Percentiles rank a stretch among this genome's conserved stretches.
Evolutionary conservation across 1,140 invertebrate species (phyloP).

Genomic region (Neelides sp.): DNA sequence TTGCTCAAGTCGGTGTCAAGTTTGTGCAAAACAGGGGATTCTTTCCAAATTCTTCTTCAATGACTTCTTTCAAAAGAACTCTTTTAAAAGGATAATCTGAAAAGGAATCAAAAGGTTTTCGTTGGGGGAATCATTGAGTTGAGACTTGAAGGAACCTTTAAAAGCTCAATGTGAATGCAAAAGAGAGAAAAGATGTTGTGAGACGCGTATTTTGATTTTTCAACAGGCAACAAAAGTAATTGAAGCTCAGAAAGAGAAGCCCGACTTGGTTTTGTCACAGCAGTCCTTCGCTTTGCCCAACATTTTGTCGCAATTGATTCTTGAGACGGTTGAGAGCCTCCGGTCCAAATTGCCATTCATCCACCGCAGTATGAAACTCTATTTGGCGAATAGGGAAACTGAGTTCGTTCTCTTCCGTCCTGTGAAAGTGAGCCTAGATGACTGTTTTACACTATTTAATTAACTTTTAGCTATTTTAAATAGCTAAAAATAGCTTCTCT

Average conservation of each 20-base stretch:
- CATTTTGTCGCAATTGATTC: constrained; percentile 37
- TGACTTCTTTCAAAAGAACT: too few species aligned
- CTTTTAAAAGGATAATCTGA: too few species aligned
- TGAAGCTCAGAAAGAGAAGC: constrained; percentile 32
- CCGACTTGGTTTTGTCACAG: constrained; percentile 33
- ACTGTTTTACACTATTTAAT: too few species aligned
- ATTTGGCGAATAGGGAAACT: constrained; percentile 90
- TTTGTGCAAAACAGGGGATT: background rate
- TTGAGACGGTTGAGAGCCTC: constrained; percentile 49
- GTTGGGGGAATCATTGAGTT: background rate
- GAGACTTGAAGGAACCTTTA: constrained; percentile 29
- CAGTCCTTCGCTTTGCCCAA: constrained; percentile 42
- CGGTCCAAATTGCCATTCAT: constrained; percentile 65
- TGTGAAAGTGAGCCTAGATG: constrained; percentile 62
- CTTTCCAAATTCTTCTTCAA: too few species aligned
- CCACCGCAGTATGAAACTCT: constrained; percentile 80
- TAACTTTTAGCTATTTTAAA: background rate
- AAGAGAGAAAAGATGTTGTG: constrained; percentile 36
- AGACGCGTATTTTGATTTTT: constrained; percentile 37
- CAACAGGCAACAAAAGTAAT: constrained; percentile 35
- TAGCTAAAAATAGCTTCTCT: background rate
- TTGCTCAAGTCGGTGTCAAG: background rate
- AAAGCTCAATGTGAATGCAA: constrained; percentile 41
- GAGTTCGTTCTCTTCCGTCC: constrained; percentile 90
- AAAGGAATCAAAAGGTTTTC: too few species aligned